Evolutionary conservation across 2,113 vertebrate genomes (phyloP).

Genomic region (Alligator sinensis): DNA sequence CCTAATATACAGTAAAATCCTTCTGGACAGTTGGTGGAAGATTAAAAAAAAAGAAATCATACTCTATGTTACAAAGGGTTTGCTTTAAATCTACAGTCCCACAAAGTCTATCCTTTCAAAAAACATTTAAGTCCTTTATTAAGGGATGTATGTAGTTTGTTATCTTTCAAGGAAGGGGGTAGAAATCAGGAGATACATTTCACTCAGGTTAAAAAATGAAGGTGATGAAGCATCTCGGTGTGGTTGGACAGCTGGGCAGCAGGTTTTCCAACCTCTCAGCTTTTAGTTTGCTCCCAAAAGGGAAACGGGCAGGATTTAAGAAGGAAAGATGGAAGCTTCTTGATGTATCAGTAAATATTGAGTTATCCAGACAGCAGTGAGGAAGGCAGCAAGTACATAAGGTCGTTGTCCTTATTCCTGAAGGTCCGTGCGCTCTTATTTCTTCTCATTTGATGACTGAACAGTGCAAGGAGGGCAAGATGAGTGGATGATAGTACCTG

Average conservation of each 20-base stretch:
- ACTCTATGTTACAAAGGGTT: slow-evolving; percentile 29
- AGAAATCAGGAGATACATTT: not conserved
- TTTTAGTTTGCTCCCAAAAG: not conserved
- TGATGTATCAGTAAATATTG: rapidly evolving
- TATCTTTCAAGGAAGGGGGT: not conserved
- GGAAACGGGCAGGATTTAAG: not conserved
- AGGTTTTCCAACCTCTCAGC: not conserved
- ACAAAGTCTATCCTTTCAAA: slow-evolving; percentile 44
- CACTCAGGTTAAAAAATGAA: not conserved
- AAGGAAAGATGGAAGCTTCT: rapidly evolving
- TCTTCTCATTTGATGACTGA: not conserved
- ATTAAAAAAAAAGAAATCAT: not conserved
- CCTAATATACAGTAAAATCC: slow-evolving; percentile 5
- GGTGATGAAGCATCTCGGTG: not conserved
- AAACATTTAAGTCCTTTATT: slow-evolving; percentile 29
- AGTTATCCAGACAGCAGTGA: not conserved
- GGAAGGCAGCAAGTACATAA: not conserved
- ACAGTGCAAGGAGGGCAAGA: not conserved
- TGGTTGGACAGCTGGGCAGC: not conserved
- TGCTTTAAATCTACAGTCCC: slow-evolving; percentile 38
- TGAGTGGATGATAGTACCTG: not conserved
- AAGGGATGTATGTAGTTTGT: not conserved
- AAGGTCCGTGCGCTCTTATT: not conserved
- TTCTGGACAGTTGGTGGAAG: slow-evolving; percentile 19
- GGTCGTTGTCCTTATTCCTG: not conserved